Evolutionary conservation across 2,113 vertebrate genomes (phyloP).

Genomic region (Odontesthes bonariensis): DNA sequence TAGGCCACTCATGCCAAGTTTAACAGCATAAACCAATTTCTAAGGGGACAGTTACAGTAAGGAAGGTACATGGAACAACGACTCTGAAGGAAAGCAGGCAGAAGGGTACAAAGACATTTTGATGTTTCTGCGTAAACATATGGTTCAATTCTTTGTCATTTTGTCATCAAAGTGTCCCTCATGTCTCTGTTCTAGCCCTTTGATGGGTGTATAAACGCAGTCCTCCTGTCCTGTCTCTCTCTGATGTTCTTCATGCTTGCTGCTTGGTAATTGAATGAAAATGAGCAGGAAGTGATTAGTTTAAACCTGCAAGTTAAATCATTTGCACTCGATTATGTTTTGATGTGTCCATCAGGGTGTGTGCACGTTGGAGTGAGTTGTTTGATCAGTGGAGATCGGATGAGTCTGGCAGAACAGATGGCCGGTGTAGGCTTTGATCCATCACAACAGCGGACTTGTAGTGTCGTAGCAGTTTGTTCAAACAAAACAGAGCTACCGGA

Average conservation of each 20-base stretch:
- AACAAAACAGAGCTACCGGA: background rate
- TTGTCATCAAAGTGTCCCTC: constrained; percentile 44
- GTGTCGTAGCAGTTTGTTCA: constrained; percentile 2
- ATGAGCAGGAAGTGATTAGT: constrained; percentile 28
- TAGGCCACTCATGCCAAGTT: constrained; percentile 26
- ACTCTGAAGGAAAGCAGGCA: constrained; percentile 10
- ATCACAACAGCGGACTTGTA: background rate
- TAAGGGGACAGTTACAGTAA: constrained; percentile 17
- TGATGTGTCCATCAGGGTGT: constrained; percentile 35
- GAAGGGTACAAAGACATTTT: constrained; percentile 11
- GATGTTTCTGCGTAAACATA: constrained; percentile 15
- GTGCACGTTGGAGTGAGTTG: constrained; percentile 19
- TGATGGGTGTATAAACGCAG: constrained; percentile 36
- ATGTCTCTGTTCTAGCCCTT: constrained; percentile 34
- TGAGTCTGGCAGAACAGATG: constrained; percentile 6
- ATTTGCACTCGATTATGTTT: constrained; percentile 27
- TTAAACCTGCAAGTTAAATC: constrained; percentile 37
- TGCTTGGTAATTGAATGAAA: constrained; percentile 32
- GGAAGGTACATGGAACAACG: background rate
- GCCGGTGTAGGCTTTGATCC: constrained; percentile 26
- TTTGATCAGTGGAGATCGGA: constrained; percentile 61
- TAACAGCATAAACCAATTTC: constrained; percentile 41
- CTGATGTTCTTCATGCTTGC: constrained; percentile 20
- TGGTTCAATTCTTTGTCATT: constrained; percentile 14
- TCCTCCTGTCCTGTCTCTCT: constrained; percentile 21